These are phyloP conservation scores for Mionectes olivaceus DNA, from an alignment of 2,797 vertebrate species.

Conservation along the genomic window DNA sequence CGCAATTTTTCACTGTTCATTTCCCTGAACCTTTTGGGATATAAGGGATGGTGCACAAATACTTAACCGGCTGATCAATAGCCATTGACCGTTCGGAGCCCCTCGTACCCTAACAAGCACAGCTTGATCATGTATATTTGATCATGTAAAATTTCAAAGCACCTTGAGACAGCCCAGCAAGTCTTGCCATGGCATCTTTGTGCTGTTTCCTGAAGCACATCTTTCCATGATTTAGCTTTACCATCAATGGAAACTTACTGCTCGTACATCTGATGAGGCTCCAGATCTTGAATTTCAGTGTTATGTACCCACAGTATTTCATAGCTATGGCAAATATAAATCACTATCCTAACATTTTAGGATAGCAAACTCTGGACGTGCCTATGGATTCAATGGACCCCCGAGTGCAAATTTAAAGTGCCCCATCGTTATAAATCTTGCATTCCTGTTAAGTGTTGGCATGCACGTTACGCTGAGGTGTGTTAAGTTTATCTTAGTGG, in stretches of 20 bases:
- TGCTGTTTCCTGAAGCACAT: constrained; percentile 59
- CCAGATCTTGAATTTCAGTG: constrained; percentile 52
- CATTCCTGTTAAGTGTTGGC: constrained; percentile 80
- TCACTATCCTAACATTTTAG: constrained; percentile 64
- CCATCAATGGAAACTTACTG: constrained; percentile 60
- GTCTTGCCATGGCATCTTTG: constrained; percentile 61
- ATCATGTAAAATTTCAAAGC: constrained; percentile 81
- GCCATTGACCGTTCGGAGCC: constrained; percentile 74
- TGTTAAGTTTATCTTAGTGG: constrained; percentile 72
- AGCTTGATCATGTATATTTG: constrained; percentile 83
- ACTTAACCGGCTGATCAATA: constrained; percentile 81
- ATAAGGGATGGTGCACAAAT: constrained; percentile 76
- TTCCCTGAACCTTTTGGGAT: constrained; percentile 77
- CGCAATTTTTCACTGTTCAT: constrained; percentile 71
- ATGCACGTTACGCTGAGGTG: constrained; percentile 74
- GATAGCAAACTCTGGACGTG: constrained; percentile 71
- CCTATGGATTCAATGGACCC: constrained; percentile 78
- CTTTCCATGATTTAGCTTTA: constrained; percentile 29
- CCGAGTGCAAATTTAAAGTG: constrained; percentile 75
- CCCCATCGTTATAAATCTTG: constrained; percentile 78
- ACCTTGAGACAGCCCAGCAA: constrained; percentile 67
- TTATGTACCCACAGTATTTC: constrained; percentile 50
- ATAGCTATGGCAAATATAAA: constrained; percentile 72
- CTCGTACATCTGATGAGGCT: constrained; percentile 68
- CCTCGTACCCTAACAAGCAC: constrained; percentile 76